Base-by-base conservation (phyloP, 2,888 invertebrate genomes). In the Fabriciana adippe region DNA sequence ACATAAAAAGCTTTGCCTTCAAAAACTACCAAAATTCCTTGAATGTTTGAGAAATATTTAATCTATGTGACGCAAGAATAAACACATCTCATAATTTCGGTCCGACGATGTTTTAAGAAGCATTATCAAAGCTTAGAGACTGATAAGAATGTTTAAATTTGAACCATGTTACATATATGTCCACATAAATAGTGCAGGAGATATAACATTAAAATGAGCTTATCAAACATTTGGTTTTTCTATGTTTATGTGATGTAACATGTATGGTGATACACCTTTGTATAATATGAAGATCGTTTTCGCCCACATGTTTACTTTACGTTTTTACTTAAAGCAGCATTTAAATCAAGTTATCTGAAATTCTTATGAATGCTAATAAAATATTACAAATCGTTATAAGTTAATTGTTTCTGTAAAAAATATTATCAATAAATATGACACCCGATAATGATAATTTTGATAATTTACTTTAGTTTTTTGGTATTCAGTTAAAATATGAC, bases 81-180 rank as follows among this genome's bases (percentile, higher is more conserved):
- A 68, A 66, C 15, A 6, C 59, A 65, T 65, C 65, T 59, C 54
- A 61, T 61, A 64, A 64, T 68, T 68, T 68, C 31, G 68, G 64
- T 31, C 50, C 47, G 60, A 68, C 68, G 50, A 55, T 64, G 60
- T 68, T 67, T 64, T 64, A 68, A 68, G 64, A 64, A 35, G 45
- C 59, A 60, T 61, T 68, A 68, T 68, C 68, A 66, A 35, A 47
- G 67, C 21, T 50, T 48, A 67, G 57, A 48, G 35, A 54, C 51
- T 68, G 68, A 68, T 68, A 68, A 68, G 18, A 68, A 6, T 68
- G 51, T 68, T 68, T 60, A 64, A 68, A 60, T 59, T 55, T 56
- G 57, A 31, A 62, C 53, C 54, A 35, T 45, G 48, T 59, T 50
- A 50, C 41, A 57, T 35, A 45, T 60, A 48, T 56, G 15, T 45